Conservation (phyloP, 2,113 vertebrate species). For the Elgaria multicarinata region DNA sequence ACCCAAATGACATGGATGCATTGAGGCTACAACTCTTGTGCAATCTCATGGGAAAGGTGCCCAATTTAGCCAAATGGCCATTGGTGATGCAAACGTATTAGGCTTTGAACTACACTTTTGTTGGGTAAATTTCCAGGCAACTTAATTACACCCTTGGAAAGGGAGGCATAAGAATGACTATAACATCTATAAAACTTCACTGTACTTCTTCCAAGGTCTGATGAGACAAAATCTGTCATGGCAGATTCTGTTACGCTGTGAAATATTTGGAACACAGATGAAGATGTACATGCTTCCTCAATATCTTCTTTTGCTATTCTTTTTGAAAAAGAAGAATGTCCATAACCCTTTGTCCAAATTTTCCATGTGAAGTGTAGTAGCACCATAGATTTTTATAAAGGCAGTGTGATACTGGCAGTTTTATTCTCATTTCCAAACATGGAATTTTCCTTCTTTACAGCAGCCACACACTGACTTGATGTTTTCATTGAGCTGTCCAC, state of each 20-base stretch:
- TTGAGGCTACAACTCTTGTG: neutral
- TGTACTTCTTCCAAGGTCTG: slow-evolving; percentile 9
- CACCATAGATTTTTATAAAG: too few relatives aligned
- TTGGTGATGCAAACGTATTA: neutral
- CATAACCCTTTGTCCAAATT: neutral
- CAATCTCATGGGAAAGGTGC: neutral
- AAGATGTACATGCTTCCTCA: slow-evolving; percentile 20
- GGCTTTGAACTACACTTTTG: neutral
- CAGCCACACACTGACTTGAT: too few relatives aligned
- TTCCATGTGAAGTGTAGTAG: neutral
- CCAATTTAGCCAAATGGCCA: neutral
- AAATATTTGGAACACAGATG: slow-evolving; percentile 6
- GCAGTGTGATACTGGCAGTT: too few relatives aligned
- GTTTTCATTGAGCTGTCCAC: too few relatives aligned
- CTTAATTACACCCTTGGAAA: slow-evolving; percentile 20
- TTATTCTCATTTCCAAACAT: too few relatives aligned
- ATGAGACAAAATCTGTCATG: slow-evolving; percentile 22
- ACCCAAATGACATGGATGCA: neutral
- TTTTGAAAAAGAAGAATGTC: slow-evolving; percentile 2
- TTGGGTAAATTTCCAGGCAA: neutral
- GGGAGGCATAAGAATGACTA: neutral
- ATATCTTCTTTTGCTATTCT: slow-evolving; percentile 1
- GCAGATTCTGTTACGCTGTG: neutral
- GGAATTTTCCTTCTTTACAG: too few relatives aligned
- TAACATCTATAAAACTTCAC: slow-evolving; percentile 1